Conservation (phyloP, 2,888 invertebrate species). For the Phengaris alcon region DNA sequence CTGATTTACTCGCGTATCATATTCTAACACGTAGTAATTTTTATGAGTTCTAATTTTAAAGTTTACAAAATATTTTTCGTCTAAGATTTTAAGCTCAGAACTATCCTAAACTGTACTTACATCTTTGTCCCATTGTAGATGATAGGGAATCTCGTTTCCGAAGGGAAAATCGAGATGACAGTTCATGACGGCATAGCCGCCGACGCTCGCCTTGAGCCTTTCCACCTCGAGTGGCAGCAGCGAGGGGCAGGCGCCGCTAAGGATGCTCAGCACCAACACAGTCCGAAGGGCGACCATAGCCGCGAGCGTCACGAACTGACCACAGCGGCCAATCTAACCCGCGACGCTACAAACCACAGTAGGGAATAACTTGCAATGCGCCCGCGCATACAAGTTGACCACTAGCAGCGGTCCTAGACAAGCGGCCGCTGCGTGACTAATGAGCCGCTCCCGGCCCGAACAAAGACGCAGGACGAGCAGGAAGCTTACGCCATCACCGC, state of each 20-base stretch:
- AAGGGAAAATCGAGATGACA: slow-evolving; percentile 94
- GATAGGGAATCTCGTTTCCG: slow-evolving; percentile 90
- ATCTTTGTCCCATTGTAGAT: slow-evolving; percentile 93
- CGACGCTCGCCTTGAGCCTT: slow-evolving; percentile 84
- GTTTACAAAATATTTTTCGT: not conserved
- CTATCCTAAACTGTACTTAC: slow-evolving; percentile 77
- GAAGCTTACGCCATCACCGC: slow-evolving; percentile 33
- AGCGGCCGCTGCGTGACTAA: slow-evolving; percentile 30
- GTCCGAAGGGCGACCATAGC: slow-evolving; percentile 31
- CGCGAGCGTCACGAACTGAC: not conserved
- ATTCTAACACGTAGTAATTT: too few relatives aligned
- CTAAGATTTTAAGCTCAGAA: not conserved
- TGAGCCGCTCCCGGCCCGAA: slow-evolving; percentile 36
- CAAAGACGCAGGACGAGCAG: slow-evolving; percentile 32
- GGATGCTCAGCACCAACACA: slow-evolving; percentile 36
- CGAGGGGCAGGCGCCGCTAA: slow-evolving; percentile 42
- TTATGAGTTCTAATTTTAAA: too few relatives aligned
- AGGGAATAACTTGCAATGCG: slow-evolving; percentile 32
- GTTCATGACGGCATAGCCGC: slow-evolving; percentile 88
- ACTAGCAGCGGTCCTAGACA: slow-evolving; percentile 26
- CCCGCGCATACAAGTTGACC: slow-evolving; percentile 34
- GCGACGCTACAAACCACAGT: not conserved
- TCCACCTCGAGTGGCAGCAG: slow-evolving; percentile 66
- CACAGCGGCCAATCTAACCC: too few relatives aligned
- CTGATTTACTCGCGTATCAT: too few relatives aligned